phyloP scores from a whole-genome alignment of 2,113 vertebrate genomes.

The Passer montanus region DNA sequence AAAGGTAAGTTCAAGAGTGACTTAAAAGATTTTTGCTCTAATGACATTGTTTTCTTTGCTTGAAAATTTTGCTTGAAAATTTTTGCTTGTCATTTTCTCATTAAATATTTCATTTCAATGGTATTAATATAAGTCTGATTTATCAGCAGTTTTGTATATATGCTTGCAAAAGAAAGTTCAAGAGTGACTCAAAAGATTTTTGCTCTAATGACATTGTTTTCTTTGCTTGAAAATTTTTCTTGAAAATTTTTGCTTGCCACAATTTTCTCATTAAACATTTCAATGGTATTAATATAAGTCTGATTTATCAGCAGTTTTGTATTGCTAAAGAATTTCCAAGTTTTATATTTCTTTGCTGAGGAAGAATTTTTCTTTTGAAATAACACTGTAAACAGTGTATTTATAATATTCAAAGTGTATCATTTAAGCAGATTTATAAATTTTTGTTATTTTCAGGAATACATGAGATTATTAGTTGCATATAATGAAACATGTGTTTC shows the following conservation, averaged over 20 bases:
- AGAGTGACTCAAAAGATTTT: neutral
- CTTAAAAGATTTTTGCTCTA: neutral
- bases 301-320: rapidly evolving
- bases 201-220: neutral
- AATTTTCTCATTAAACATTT: neutral
- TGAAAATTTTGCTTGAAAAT: neutral
- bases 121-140: neutral
- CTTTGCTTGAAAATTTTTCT: neutral
- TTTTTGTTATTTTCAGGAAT: neutral
- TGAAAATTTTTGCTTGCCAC: neutral
- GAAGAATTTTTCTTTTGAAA: neutral
- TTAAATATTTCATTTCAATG: neutral
- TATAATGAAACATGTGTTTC: neutral
- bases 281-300: neutral
- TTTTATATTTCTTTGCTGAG: neutral
- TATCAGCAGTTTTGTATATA: rapidly evolving
- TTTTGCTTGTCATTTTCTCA: neutral
- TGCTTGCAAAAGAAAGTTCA: too few relatives aligned
- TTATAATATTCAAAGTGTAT: neutral
- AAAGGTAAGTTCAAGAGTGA: neutral
- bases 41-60: neutral
- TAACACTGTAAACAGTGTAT: neutral
- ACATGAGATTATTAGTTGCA: neutral
- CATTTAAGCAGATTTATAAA: neutral
- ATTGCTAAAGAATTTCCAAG: neutral